Evolutionary conservation across 2,797 vertebrate species (phyloP).

Genomic region (Centropyge bicolor): DNA sequence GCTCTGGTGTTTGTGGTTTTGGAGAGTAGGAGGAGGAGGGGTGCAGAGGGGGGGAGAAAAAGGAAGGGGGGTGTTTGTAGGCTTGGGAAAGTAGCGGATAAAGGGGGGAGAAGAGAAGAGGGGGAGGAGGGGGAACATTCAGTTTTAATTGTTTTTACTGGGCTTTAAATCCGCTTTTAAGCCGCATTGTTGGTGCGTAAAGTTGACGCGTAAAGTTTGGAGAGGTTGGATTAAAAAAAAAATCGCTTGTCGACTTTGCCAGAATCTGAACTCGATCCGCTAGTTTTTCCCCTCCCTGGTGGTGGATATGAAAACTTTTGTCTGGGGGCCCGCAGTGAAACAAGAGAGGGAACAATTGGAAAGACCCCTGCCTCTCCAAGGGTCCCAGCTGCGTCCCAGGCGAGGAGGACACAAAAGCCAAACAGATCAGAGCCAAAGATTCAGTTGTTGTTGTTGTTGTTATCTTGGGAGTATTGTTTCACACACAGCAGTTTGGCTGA

Average conservation of each 20-base stretch:
- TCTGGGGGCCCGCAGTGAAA: conserved; percentile 41
- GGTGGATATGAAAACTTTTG: conserved; percentile 64
- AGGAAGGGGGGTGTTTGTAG: conserved; percentile 22
- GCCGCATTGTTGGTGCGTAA: conserved; percentile 48
- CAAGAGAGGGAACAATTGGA: conserved; percentile 63
- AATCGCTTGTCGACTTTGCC: conserved; percentile 22
- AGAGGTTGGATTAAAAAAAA: background rate
- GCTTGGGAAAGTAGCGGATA: conserved; percentile 79
- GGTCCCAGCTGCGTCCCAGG: conserved; percentile 64
- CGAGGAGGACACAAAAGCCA: conserved; percentile 56
- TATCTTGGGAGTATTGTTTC: conserved; percentile 64
- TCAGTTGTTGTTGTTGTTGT: conserved; percentile 52
- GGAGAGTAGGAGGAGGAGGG: conserved; percentile 21
- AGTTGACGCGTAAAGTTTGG: conserved; percentile 46
- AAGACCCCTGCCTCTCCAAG: conserved; percentile 46
- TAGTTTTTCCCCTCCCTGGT: conserved; percentile 37
- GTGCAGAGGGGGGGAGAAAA: conserved; percentile 1
- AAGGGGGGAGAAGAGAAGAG: conserved; percentile 40
- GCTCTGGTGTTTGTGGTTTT: conserved; percentile 69
- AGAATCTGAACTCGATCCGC: conserved; percentile 39
- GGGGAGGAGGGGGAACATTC: conserved; percentile 35
- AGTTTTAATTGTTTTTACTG: conserved; percentile 59
- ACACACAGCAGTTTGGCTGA: conserved; percentile 44
- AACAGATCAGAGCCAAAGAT: conserved; percentile 48
- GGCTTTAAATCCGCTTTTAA: conserved; percentile 54